phyloP scores from a whole-genome alignment of 2,888 invertebrate species.

The Nephrotoma flavescens region DNA sequence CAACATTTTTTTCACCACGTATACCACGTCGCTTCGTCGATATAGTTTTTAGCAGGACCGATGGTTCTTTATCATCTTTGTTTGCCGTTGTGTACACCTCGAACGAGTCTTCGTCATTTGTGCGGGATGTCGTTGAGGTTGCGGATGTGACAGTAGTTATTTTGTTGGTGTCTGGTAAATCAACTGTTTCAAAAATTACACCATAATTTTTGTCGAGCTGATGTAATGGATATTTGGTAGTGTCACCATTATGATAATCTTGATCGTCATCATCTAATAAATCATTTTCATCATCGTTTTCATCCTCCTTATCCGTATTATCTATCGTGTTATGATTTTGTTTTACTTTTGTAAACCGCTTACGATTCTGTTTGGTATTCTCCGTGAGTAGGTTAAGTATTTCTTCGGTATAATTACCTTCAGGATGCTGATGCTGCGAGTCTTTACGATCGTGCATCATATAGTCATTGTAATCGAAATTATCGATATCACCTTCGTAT shows the following conservation, averaged over 20 bases:
- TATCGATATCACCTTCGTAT: slow-evolving; percentile 14
- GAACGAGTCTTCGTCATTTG: not conserved
- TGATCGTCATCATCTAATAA: slow-evolving; percentile 8
- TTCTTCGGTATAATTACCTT: not conserved
- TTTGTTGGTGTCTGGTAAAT: not conserved
- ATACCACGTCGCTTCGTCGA: slow-evolving; percentile 14
- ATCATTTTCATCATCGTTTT: slow-evolving; percentile 11
- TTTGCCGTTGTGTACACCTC: slow-evolving; percentile 20
- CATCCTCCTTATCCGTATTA: not conserved
- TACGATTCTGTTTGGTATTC: not conserved
- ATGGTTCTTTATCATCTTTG: slow-evolving; percentile 13
- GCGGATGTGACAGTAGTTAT: not conserved
- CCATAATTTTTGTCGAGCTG: slow-evolving; percentile 6
- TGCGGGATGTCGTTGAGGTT: not conserved
- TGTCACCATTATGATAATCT: slow-evolving; percentile 10
- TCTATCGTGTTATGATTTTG: not conserved
- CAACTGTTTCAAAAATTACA: slow-evolving; percentile 6
- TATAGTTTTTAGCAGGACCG: not conserved
- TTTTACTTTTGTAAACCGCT: not conserved
- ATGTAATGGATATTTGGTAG: not conserved
- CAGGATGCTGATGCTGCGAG: not conserved
- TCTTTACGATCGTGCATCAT: not conserved
- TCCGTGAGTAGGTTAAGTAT: not conserved
- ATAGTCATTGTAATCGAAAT: slow-evolving; percentile 2
- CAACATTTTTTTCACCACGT: slow-evolving; percentile 20